Conservation (phyloP, 2,113 vertebrate species). For the Gopherus evgoodei region DNA sequence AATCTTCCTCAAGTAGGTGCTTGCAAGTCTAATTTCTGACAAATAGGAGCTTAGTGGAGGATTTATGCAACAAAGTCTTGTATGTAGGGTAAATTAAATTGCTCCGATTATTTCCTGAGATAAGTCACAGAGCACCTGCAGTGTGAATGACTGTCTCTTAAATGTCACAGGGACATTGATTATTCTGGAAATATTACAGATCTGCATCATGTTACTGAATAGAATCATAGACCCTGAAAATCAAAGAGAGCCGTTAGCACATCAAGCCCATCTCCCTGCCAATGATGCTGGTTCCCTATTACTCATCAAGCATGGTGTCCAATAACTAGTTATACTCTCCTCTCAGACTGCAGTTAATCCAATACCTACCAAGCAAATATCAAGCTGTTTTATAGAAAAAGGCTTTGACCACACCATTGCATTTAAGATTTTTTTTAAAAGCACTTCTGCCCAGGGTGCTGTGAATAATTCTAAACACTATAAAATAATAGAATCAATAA, state of each 20-base stretch:
- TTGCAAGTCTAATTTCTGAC: constrained; percentile 44
- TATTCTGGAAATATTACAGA: constrained; percentile 24
- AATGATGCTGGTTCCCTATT: background rate
- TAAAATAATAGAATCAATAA: background rate
- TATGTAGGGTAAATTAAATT: constrained; percentile 39
- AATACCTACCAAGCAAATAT: background rate
- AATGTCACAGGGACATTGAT: constrained; percentile 44
- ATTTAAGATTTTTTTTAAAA: background rate
- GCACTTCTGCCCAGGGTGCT: background rate
- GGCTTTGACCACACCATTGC: background rate
- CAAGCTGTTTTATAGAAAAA: background rate
- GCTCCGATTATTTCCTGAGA: constrained; percentile 41
- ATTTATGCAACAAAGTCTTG: constrained; percentile 53
- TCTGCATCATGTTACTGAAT: constrained; percentile 37
- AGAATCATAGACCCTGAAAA: constrained; percentile 10
- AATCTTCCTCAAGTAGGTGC: background rate
- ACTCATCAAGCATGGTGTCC: background rate
- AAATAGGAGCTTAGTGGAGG: constrained; percentile 41
- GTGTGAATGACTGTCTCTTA: constrained; percentile 44
- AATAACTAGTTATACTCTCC: background rate
- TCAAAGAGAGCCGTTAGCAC: constrained; percentile 28
- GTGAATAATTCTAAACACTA: background rate
- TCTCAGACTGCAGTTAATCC: background rate
- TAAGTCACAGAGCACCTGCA: constrained; percentile 60
- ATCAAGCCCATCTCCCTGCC: background rate